These are phyloP conservation scores for Rallus crepitans DNA, from an alignment of 2,797 vertebrate genomes.

Conservation along the genomic window DNA sequence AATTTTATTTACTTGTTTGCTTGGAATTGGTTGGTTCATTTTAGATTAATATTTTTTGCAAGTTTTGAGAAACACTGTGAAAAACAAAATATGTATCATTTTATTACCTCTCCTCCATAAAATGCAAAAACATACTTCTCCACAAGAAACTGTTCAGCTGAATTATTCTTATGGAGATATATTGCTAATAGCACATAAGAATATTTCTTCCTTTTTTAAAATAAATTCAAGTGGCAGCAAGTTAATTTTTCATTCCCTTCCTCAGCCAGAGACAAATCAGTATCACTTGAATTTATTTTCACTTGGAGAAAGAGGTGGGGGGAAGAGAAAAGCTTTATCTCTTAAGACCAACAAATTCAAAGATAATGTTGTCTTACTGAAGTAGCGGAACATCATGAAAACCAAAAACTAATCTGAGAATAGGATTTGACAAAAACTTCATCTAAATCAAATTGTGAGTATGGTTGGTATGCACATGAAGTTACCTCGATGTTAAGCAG, in stretches of 20 bases:
- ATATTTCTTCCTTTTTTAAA: slow-evolving; percentile 2
- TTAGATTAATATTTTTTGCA: not conserved
- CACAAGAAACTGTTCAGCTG: not conserved
- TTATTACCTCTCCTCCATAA: not conserved
- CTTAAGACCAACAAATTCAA: not conserved
- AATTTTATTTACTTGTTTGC: not conserved
- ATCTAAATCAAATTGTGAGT: not conserved
- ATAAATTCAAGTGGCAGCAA: slow-evolving; percentile 5
- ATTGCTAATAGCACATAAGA: not conserved
- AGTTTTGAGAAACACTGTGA: not conserved
- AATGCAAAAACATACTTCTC: not conserved
- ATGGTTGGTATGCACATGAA: not conserved
- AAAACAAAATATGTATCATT: not conserved
- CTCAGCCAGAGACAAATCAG: not conserved
- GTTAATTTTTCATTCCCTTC: not conserved
- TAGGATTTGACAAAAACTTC: not conserved
- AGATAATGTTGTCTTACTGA: not conserved
- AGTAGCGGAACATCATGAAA: not conserved
- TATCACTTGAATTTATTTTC: not conserved
- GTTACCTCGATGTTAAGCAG: not conserved
- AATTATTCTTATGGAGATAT: not conserved
- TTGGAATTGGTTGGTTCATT: not conserved
- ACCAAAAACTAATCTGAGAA: not conserved
- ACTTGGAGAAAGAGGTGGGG: not conserved
- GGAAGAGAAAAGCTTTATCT: not conserved